These are phyloP conservation scores for Galeruca laticollis DNA, from an alignment of 2,888 invertebrate species.

Conservation along the genomic window DNA sequence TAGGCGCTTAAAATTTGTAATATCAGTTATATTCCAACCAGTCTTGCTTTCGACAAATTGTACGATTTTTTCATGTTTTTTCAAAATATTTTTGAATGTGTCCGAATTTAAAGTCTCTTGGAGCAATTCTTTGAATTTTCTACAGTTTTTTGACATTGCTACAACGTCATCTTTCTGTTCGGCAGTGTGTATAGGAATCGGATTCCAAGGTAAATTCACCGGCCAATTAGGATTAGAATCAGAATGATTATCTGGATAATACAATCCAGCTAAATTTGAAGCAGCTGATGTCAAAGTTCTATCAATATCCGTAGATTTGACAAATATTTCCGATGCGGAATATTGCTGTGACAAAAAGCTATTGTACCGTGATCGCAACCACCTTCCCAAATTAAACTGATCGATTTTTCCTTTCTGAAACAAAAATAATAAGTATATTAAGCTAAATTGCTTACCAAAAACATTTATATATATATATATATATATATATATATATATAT, in stretches of 20 bases:
- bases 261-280: constrained; percentile 82
- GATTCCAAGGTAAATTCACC: constrained; percentile 72
- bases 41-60: constrained; percentile 30
- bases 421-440: background rate
- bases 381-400: constrained; percentile 36
- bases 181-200: constrained; percentile 77
- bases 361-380: constrained; percentile 67
- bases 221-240: constrained; percentile 70
- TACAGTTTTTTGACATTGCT: constrained; percentile 69
- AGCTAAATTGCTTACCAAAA: too few species aligned
- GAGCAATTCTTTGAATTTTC: constrained; percentile 29
- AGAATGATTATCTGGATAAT: constrained; percentile 70
- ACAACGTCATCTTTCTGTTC: constrained; percentile 39
- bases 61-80: constrained; percentile 21
- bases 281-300: constrained; percentile 90
- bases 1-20: constrained; percentile 24
- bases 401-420: constrained; percentile 37
- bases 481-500: background rate
- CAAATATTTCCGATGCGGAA: constrained; percentile 69
- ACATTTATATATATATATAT: too few species aligned
- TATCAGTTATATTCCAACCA: constrained; percentile 31
- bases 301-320: constrained; percentile 86
- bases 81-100: constrained; percentile 25
- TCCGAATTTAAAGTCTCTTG: constrained; percentile 13
- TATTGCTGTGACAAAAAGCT: constrained; percentile 72